Conservation (phyloP, 2,797 vertebrate genomes). For the Gobio occitaniae region DNA sequence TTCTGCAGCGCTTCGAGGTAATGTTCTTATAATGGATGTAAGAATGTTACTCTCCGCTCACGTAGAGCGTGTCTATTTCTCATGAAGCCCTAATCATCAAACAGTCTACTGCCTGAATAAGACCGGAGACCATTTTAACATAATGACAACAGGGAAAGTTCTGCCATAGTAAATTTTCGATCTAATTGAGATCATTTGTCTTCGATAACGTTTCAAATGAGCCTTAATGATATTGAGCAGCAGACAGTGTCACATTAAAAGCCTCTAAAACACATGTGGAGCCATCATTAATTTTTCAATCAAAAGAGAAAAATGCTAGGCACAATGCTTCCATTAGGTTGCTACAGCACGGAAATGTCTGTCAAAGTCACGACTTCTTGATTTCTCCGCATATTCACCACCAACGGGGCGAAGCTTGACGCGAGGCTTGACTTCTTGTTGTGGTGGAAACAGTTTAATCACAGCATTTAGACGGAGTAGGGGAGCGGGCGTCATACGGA, state of each 20-base stretch:
- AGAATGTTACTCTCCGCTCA: conserved; percentile 47
- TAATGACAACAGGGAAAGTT: conserved; percentile 56
- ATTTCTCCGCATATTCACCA: conserved; percentile 58
- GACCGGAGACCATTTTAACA: conserved; percentile 40
- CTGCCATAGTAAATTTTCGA: conserved; percentile 53
- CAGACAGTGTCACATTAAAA: conserved; percentile 63
- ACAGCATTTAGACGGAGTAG: conserved; percentile 57
- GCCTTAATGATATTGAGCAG: conserved; percentile 59
- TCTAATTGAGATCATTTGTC: conserved; percentile 62
- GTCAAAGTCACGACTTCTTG: conserved; percentile 60
- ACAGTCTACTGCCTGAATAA: conserved; percentile 42
- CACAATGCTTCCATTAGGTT: conserved; percentile 52
- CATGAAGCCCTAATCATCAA: conserved; percentile 37
- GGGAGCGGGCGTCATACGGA: conserved; percentile 48
- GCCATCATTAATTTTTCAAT: conserved; percentile 59
- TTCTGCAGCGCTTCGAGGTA: conserved; percentile 27
- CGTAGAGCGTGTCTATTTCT: conserved; percentile 45
- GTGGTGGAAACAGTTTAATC: conserved; percentile 63
- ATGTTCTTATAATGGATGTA: conserved; percentile 45
- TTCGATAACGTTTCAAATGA: conserved; percentile 61
- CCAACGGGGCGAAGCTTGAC: conserved; percentile 46
- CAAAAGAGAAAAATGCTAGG: conserved; percentile 53
- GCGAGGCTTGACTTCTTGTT: conserved; percentile 55
- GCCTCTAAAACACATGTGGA: conserved; percentile 57
- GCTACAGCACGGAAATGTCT: conserved; percentile 41